Evolutionary conservation across 2,113 vertebrate genomes (phyloP), one percentile per base, ranked within the genome.

Genomic region (Otolemur garnettii): DNA sequence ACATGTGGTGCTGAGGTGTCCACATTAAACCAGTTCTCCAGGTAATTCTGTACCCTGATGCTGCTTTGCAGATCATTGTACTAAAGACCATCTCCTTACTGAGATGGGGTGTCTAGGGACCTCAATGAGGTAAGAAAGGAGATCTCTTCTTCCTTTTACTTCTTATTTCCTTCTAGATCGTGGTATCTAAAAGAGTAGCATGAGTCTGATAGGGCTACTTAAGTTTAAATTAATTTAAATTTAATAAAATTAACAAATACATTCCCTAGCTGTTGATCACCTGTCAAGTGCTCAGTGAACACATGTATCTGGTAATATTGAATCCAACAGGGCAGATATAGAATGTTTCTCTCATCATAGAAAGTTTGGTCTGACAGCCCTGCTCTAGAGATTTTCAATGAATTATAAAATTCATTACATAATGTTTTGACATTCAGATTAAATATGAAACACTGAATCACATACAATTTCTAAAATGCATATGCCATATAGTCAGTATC

Each of bases 221-320:
- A 91, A 60, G 62, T 94, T 86, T 57, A 38, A 90, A 87, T 95
- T 94, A 94, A 89, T 68, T 72, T n/a, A 80, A 88, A 80, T 80
- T 72, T 90, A 86, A 72, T 95, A 60, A 89, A 95, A 80, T 38
- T 59, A n/a, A 92, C 59, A 75, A 78, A 69, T 93, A 28, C 55
- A n/a, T 81, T 91, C n/a, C 3, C 13, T 10, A 66, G 79, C 38
- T 75, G 94, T 21, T 57, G 78, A 74, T 11, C 62, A 77, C 17
- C 38, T 81, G 86, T 21, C 53, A 95, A 69, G 14, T 79, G 12
- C 33, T 86, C 35, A 91, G 28, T 4, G 71, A 82, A 82, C 60
- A 62, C 1, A 19, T 10, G 28, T 87, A 59, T 14, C 35, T 78
- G 45, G 60, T 59, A 62, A 57, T 6, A 33, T 24, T 83, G n/a